Evolutionary conservation across 2,888 invertebrate species (phyloP).

Genomic region (Acheta domesticus): DNA sequence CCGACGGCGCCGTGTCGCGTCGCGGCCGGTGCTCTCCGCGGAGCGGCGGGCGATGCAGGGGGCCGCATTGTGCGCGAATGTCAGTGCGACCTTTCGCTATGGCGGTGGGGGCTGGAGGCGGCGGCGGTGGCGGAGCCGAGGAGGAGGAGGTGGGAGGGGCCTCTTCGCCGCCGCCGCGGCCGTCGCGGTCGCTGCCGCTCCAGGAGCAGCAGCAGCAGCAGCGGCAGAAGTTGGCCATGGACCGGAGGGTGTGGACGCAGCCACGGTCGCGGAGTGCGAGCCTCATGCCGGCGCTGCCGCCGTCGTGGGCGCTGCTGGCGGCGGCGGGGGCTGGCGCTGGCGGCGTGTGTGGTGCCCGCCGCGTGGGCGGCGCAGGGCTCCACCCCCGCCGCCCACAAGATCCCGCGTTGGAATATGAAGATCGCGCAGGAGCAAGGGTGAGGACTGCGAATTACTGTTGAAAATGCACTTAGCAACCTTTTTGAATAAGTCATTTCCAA

Average conservation of each 20-base stretch:
- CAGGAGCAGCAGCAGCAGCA: neutral
- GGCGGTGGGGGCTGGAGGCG: neutral
- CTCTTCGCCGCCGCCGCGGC: neutral
- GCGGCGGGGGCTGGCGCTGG: neutral
- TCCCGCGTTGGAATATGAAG: slow-evolving; percentile 48
- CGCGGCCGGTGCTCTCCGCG: neutral
- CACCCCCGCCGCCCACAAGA: slow-evolving; percentile 37
- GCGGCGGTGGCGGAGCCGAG: neutral
- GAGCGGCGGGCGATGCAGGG: neutral
- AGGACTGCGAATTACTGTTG: slow-evolving; percentile 28
- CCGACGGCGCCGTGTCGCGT: neutral
- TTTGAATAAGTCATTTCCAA: too few relatives aligned
- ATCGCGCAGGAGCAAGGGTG: slow-evolving; percentile 48
- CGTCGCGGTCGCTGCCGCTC: neutral
- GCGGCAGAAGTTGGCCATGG: neutral
- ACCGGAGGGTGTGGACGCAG: slow-evolving; percentile 20
- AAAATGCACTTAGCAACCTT: too few relatives aligned
- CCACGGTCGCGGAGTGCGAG: slow-evolving; percentile 2
- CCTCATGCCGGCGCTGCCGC: neutral
- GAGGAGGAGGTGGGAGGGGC: neutral
- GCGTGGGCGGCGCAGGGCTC: slow-evolving; percentile 18
- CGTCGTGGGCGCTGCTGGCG: neutral
- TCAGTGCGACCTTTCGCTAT: neutral
- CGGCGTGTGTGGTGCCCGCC: slow-evolving; percentile 23
- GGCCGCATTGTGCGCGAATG: slow-evolving; percentile 12